These are phyloP conservation scores for Lutraria lutraria DNA, from an alignment of 2,888 invertebrate species.

Conservation along the genomic window DNA sequence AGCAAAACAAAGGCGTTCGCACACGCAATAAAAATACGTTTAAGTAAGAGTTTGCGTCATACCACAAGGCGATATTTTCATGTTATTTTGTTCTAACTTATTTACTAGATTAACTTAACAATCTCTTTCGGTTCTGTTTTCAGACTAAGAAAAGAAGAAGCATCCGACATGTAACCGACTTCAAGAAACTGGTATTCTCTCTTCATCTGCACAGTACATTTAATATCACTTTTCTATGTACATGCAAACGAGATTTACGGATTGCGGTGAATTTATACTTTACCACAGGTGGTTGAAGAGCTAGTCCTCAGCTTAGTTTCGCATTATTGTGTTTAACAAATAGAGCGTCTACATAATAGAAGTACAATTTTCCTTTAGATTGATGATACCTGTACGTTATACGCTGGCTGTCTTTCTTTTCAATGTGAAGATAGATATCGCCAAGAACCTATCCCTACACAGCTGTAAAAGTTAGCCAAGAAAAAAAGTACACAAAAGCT, in stretches of 20 bases:
- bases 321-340: background rate
- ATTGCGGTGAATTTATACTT: background rate
- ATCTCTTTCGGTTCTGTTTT: background rate
- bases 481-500: constrained; percentile 26
- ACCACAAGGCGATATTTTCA: background rate
- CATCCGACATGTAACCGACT: constrained; percentile 18
- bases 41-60: background rate
- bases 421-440: background rate
- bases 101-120: background rate
- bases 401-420: background rate
- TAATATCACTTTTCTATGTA: background rate
- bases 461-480: constrained; percentile 15
- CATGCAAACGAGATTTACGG: constrained; percentile 21
- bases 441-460: background rate
- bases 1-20: background rate
- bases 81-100: background rate
- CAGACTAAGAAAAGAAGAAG: background rate
- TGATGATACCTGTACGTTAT: background rate
- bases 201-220: background rate
- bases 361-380: background rate
- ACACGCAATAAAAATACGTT: background rate
- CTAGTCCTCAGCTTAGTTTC: background rate
- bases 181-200: background rate
- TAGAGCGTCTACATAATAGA: background rate
- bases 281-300: constrained; percentile 16